Evolutionary conservation across 2,797 vertebrate genomes (phyloP), one percentile per base, ranked within the genome.

Genomic region (Cynodonichthys magdalenae): DNA sequence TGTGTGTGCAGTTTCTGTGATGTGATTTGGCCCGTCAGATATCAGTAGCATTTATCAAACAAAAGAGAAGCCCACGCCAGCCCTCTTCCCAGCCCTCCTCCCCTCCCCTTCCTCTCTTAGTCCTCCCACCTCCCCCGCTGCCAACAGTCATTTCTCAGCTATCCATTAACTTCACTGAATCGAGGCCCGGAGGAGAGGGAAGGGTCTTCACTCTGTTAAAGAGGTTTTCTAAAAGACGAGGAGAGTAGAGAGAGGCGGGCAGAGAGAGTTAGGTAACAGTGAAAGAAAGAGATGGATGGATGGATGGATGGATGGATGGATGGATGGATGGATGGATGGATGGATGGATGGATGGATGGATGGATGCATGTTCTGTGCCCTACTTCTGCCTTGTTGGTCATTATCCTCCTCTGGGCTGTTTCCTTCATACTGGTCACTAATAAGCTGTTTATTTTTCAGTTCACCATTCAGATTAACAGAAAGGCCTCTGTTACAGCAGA

Each of bases 81-180:
- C 59, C 50, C 27, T 56, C 59, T 53, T 60, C 42, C 62, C 45
- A 34, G 42, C 18, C 36, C 50, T 46, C 20, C 29, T n/a, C 20
- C 46, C 59, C 54, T 53, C 64, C 59, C 62, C 39, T 24, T n/a
- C 44, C 56, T 75, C 50, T 28, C 51, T 18, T 46, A 34, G 42
- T 18, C 36, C 50, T 46, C 20, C 34, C 17, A 29, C 59, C 57
- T 54, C 58, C 65, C 54, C 53, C 20, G 9, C 67, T 69, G 73
- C 82, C 69, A 27, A 53, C 61, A 81, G 84, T 77, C 80, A 82
- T 87, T 83, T 88, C 83, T 86, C 79, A 84, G 69, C 82, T 63
- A 79, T 86, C 87, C 88, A 89, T 90, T 90, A 92, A 81, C 76
- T 74, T 85, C 61, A 63, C 77, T 81, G 79, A 83, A 86, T 75